Base-by-base conservation (phyloP, 2,888 invertebrate genomes). In the Microctonus brassicae region DNA sequence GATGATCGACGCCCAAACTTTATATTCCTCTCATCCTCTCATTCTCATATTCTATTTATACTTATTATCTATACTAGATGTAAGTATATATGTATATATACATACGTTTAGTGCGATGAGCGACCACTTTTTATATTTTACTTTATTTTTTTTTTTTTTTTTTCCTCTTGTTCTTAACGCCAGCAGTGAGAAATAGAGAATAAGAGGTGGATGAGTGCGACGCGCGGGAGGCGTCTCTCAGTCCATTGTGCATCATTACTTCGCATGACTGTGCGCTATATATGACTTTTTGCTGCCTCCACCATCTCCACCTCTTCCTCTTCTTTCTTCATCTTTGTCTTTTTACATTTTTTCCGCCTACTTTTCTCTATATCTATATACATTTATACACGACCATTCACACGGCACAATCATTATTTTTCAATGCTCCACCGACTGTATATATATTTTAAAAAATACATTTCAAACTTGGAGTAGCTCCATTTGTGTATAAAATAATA, bases 221-320 rank as follows among this genome's bases (percentile, higher is more conserved):
- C 29, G 53, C 60, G 64, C 68, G 75, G 76, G 77, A 78, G 81
- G 81, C 81, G 81, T 80, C 81, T 81, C 80, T 80, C 78, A 78
- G 80, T 78, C 80, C 77, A 81, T 80, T 62, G 47, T 65, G 65
- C 84, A 82, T 86, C 86, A 86, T 86, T 86, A 86, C 82, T 80
- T 81, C 80, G 82, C 85, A 86, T 86, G 86, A 86, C 86, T 81
- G 78, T 82, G 85, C 85, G 83, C 79, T 84, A 81, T 82, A 76
- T 60, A 20, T 77, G 76, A 75, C 80, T 76, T 78, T 77, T 77
- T 77, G 78, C 79, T 78, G 77, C 78, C 79, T 80, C 78, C 64
- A 80, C 74, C 69, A 77, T 77, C 79, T 80, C 78, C 64, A 80
- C 74, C 69, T 69, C 55, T 69, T 64, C 67, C 69, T 52, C 66